phyloP scores from a whole-genome alignment of 2,113 vertebrate genomes.

The Ranitomeya imitator region DNA sequence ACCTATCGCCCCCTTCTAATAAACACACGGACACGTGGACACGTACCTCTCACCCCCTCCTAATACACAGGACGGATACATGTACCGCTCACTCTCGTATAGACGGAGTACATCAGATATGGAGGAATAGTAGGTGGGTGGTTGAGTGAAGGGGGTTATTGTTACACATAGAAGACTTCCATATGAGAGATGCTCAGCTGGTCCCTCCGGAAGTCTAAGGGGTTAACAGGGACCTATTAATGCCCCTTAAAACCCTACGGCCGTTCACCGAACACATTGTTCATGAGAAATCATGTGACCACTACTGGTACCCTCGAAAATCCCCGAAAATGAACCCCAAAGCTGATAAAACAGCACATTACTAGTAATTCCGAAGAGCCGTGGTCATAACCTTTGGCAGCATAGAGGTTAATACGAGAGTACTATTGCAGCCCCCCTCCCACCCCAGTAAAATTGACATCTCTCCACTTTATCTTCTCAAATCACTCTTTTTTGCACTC shows the following conservation, averaged over 20 bases:
- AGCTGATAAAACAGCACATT: constrained; percentile 21
- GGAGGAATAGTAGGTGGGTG: constrained; percentile 39
- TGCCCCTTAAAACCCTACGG: constrained; percentile 34
- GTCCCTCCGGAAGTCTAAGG: constrained; percentile 43
- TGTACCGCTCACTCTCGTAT: constrained; percentile 30
- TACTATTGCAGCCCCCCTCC: neutral
- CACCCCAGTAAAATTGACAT: neutral
- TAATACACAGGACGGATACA: constrained; percentile 49
- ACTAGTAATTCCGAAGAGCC: constrained; percentile 9
- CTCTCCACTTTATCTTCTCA: constrained; percentile 7
- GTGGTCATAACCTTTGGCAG: constrained; percentile 46
- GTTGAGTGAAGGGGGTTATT: constrained; percentile 16
- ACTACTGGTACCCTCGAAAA: constrained; percentile 31
- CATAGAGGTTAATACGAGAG: constrained; percentile 45
- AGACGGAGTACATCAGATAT: constrained; percentile 45
- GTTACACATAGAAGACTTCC: constrained; percentile 49
- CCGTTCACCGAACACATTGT: constrained; percentile 28
- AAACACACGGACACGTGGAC: constrained; percentile 29
- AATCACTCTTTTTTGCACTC: neutral
- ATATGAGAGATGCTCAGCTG: constrained; percentile 46
- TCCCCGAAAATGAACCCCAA: constrained; percentile 26
- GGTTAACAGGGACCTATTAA: constrained; percentile 24
- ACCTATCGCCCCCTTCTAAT: constrained; percentile 48
- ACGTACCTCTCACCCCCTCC: constrained; percentile 42
- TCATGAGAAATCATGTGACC: constrained; percentile 18